Evolutionary conservation across 2,888 invertebrate species (phyloP).

Genomic region (Megastigmus dorsalis): DNA sequence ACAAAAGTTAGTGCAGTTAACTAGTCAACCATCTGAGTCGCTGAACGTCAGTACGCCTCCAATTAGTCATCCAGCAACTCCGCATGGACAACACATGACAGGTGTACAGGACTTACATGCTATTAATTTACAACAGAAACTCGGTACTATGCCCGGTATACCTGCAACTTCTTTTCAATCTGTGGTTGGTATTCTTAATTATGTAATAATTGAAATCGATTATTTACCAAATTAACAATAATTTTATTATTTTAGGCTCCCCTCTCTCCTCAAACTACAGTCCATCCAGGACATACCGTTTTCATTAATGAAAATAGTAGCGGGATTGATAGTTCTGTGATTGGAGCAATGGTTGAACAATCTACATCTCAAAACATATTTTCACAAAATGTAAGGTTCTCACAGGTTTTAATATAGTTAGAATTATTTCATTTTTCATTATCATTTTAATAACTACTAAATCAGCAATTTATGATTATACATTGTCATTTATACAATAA

Average conservation of each 20-base stretch:
- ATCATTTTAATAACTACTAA: neutral
- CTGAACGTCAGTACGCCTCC: slow-evolving; percentile 74
- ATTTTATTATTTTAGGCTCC: slow-evolving; percentile 65
- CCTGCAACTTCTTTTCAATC: slow-evolving; percentile 59
- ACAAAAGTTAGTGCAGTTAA: slow-evolving; percentile 77
- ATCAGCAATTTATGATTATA: neutral
- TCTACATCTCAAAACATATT: slow-evolving; percentile 14
- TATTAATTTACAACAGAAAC: slow-evolving; percentile 83
- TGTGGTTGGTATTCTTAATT: slow-evolving; percentile 55
- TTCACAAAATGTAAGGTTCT: slow-evolving; percentile 35
- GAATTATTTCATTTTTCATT: too few species aligned
- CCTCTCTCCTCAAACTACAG: slow-evolving; percentile 73
- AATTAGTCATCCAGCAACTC: slow-evolving; percentile 79
- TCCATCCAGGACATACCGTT: slow-evolving; percentile 60
- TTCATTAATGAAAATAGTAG: slow-evolving; percentile 32
- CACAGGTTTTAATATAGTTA: too few species aligned
- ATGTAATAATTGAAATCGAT: neutral
- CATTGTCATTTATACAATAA: neutral
- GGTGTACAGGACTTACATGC: slow-evolving; percentile 80
- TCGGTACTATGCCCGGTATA: slow-evolving; percentile 75
- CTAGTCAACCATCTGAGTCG: slow-evolving; percentile 75
- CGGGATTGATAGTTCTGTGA: slow-evolving; percentile 48
- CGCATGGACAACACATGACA: slow-evolving; percentile 78
- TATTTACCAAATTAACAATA: slow-evolving; percentile 9
- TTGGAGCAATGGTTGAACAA: slow-evolving; percentile 24